Evolutionary conservation across 2,113 vertebrate species (phyloP).

Genomic region (Mirza zaza): DNA sequence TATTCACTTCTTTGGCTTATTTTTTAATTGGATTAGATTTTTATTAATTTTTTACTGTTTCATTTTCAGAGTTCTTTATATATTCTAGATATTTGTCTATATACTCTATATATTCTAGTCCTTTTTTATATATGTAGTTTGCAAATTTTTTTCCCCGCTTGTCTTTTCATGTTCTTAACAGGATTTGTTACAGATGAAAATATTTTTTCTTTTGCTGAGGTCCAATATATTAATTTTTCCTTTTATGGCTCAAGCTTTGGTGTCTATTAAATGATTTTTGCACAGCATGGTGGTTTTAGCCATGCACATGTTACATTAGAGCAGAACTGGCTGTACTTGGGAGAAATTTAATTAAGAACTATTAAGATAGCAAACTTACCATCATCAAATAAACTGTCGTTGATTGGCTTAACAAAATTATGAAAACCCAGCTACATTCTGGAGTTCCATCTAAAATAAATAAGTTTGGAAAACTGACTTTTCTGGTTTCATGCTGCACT

Average conservation of each 20-base stretch:
- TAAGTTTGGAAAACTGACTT: background rate
- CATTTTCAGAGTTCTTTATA: background rate
- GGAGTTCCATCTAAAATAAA: background rate
- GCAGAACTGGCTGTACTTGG: background rate
- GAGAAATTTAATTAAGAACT: background rate
- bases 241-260: background rate
- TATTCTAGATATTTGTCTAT: background rate
- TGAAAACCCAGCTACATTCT: background rate
- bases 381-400: background rate
- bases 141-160: background rate
- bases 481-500: background rate
- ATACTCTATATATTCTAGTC: background rate
- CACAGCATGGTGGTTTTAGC: background rate
- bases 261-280: background rate
- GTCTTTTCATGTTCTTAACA: background rate
- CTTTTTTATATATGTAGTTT: background rate
- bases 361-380: background rate
- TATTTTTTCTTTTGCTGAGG: background rate
- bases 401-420: background rate
- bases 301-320: background rate
- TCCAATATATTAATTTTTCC: background rate
- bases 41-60: background rate
- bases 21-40: background rate
- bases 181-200: background rate
- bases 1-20: background rate